Base-by-base conservation (phyloP, 2,888 invertebrate species). In the Polietes domitor region DNA sequence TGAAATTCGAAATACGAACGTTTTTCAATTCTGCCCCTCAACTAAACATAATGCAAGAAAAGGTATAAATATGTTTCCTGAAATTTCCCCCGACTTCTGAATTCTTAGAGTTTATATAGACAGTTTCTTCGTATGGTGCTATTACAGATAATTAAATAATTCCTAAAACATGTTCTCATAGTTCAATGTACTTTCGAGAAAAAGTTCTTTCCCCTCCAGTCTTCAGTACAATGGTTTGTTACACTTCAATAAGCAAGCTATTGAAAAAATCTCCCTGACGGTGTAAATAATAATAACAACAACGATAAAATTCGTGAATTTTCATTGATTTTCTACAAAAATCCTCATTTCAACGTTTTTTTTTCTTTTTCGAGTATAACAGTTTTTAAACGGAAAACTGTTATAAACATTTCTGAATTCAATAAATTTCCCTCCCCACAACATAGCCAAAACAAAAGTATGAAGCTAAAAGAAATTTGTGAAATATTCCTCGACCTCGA, bases 291-390 rank as follows among this genome's bases (percentile, higher is more conserved):
- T 37, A 68, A 68, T 21, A 43, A 68, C 68, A 68, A 43, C 21
- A 9, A 21, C 17, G 10, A 26, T 5, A n/a, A 50, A 58, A 58
- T 24, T 24, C 26, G 24, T 58, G 26, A 1, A 0, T 47, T 47
- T 47, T 15, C 68, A 41, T 68, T 68, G 43, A 68, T 68, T 68
- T 68, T 68, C 68, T 68, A 1, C 24, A 68, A 68, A 68, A 68
- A 68, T 68, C 68, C 68, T 43, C 68, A 68, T 68, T 43, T 68
- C 43, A 68, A 68, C 68, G 19, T 21, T 41, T 41, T 17, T 15
- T 68, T 43, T 43, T 41, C 9, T 68, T 15, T 24, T 58, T 58
- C 12, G 7, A 47, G 6, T 47, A n/a, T 47, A 47, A 41, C 41
- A 41, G 41, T 47, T 47, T 47, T n/a, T n/a, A 47, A 47, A n/a